phyloP scores from a whole-genome alignment of 1,140 invertebrate genomes.

The Trichonephila clavata region DNA sequence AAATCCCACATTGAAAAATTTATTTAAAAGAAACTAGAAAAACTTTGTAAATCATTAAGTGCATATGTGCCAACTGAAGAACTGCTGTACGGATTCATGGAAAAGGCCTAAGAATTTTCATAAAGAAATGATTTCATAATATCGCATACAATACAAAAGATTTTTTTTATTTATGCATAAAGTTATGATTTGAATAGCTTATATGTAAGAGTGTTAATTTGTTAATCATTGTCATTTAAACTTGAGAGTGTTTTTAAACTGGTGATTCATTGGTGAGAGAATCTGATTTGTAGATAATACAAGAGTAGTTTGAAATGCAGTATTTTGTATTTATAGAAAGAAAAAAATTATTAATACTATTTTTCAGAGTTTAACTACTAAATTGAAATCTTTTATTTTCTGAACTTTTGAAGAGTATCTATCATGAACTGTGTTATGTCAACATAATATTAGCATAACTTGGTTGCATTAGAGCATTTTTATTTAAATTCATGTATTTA shows the following conservation, averaged over 20 bases:
- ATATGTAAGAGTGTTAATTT: neutral
- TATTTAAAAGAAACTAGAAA: conserved; percentile 17
- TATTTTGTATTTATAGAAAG: conserved; percentile 8
- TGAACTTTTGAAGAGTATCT: conserved; percentile 15
- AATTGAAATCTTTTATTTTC: neutral
- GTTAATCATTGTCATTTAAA: conserved; percentile 1
- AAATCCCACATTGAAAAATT: neutral
- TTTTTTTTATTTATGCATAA: neutral
- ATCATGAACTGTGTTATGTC: neutral
- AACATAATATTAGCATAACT: neutral
- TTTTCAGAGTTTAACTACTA: neutral
- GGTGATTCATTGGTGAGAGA: neutral
- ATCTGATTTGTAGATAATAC: conserved; percentile 28
- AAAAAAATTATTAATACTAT: neutral
- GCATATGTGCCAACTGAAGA: conserved; percentile 68
- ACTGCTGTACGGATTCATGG: conserved; percentile 31
- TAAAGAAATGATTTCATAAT: neutral
- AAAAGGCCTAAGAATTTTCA: conserved; percentile 16
- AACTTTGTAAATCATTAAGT: conserved; percentile 66
- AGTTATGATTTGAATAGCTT: conserved; percentile 2
- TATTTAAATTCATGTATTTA: neutral
- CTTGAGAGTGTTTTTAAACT: conserved; percentile 30
- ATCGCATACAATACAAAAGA: neutral
- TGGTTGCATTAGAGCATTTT: neutral
- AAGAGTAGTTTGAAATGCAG: conserved; percentile 8